Base-by-base conservation (phyloP, 2,797 vertebrate genomes). In the Pseudopleuronectes americanus region DNA sequence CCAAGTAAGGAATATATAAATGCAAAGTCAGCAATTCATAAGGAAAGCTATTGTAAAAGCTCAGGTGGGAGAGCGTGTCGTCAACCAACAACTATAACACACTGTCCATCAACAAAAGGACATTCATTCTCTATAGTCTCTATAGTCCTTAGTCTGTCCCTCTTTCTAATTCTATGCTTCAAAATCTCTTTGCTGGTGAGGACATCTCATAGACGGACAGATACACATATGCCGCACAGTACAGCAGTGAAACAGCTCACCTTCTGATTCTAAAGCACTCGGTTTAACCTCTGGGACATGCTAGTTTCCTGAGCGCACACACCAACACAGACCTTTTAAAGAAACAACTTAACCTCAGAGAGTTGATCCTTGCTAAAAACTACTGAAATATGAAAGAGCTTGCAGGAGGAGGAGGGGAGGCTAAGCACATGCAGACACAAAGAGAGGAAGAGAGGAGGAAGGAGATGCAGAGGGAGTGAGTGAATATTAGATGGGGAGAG, bases 361-460 rank as follows among this genome's bases (percentile, higher is more conserved):
- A 90, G 79, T 89, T 87, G 77, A 91, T 91, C 86, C 77, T 77
- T 81, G 86, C 86, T 89, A 89, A 90, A 89, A 88, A 82, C 86
- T 89, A 84, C 86, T 90, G 64, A 92, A 91, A 90, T 87, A 91
- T 91, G 88, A 87, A 92, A 71, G 89, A 87, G 47, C 36, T 74
- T 62, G 67, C 26, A 69, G 69, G 41, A 74, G 69, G 68, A 68
- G 64, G 75, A 68, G 55, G 43, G 26, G 67, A 49, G 75, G 74
- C 51, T 64, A 72, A 79, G 77, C 38, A 21, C 51, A 21, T 55
- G 65, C 61, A 85, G 77, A 79, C 75, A 80, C 58, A 83, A 64
- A 79, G 75, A 78, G 60, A 51, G 43, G 55, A 41, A 45, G 43
- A 45, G 16, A 45, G 43, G 43, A 45, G 43, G 43, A 45, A 45